Conservation (phyloP, 2,113 vertebrate species). For the Hylia prasina region DNA sequence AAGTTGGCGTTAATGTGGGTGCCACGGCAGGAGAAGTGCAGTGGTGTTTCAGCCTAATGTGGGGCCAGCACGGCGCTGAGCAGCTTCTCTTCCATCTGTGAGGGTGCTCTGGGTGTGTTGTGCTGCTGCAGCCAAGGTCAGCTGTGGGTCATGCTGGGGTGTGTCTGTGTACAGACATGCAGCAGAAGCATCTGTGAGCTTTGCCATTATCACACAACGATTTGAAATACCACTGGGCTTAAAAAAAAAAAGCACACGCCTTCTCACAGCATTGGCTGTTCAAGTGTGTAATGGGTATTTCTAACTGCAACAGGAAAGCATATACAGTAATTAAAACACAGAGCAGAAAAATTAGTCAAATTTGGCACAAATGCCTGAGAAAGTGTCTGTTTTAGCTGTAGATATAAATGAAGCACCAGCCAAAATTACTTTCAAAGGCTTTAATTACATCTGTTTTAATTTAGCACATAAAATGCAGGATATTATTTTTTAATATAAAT, state of each 20-base stretch:
- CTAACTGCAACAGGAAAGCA: constrained; percentile 36
- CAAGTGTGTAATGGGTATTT: constrained; percentile 56
- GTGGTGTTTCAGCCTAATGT: not conserved
- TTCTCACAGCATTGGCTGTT: not conserved
- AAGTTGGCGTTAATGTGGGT: not conserved
- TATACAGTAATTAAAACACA: constrained; percentile 62
- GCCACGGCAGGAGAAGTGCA: not conserved
- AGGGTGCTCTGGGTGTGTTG: not conserved
- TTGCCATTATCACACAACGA: not conserved
- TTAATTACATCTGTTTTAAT: constrained; percentile 70
- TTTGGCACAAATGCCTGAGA: constrained; percentile 54
- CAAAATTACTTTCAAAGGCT: constrained; percentile 61
- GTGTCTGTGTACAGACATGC: not conserved
- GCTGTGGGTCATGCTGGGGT: not conserved
- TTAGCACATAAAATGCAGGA: constrained; percentile 46
- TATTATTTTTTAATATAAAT: constrained; percentile 63
- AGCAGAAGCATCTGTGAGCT: not conserved
- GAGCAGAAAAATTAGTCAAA: constrained; percentile 50
- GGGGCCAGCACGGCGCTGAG: rapidly evolving
- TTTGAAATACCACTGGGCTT: constrained; percentile 20
- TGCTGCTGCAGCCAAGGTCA: not conserved
- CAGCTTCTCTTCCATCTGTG: not conserved
- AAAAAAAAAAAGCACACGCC: not conserved
- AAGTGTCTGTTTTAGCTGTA: constrained; percentile 48
- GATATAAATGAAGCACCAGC: constrained; percentile 61